Percentiles rank a stretch among this genome's conserved stretches.
phyloP scores from a whole-genome alignment of 2,797 vertebrate genomes.

The Enteromius trimaculatus region DNA sequence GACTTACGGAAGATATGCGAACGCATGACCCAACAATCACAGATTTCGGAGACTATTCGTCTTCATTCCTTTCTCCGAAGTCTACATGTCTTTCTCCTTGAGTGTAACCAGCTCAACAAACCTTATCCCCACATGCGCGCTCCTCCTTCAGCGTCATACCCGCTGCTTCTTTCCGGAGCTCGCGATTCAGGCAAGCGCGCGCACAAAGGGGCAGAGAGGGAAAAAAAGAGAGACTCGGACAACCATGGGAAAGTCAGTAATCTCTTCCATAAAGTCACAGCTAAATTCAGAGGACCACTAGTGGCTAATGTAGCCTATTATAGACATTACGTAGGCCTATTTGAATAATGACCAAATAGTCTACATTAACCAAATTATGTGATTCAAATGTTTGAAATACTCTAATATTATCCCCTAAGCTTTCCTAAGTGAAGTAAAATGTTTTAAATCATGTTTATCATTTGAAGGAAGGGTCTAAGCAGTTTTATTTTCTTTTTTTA shows the following conservation, averaged over 20 bases:
- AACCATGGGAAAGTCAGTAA: conserved; percentile 49
- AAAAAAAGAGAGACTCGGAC: not conserved
- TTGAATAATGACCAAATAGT: not conserved
- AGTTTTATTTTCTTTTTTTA: not conserved
- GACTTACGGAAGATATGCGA: not conserved
- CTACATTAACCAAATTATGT: not conserved
- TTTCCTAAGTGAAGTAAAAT: not conserved
- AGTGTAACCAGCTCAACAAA: conserved; percentile 42
- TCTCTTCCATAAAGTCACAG: conserved; percentile 18
- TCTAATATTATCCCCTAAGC: not conserved
- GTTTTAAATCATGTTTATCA: not conserved
- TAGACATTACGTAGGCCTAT: not conserved
- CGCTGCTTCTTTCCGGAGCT: conserved; percentile 43
- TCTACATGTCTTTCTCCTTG: conserved; percentile 11
- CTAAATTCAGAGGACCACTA: conserved; percentile 4
- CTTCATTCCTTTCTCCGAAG: conserved; percentile 32
- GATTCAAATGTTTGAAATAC: not conserved
- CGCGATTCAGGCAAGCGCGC: conserved; percentile 41
- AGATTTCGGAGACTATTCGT: conserved; percentile 52
- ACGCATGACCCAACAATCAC: conserved; percentile 11
- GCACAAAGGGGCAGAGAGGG: not conserved
- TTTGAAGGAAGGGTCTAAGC: not conserved
- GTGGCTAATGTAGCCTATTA: not conserved
- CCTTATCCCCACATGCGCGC: conserved; percentile 57
- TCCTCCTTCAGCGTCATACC: conserved; percentile 45